Evolutionary conservation across 2,113 vertebrate genomes (phyloP).

Genomic region (Aegithalos caudatus): DNA sequence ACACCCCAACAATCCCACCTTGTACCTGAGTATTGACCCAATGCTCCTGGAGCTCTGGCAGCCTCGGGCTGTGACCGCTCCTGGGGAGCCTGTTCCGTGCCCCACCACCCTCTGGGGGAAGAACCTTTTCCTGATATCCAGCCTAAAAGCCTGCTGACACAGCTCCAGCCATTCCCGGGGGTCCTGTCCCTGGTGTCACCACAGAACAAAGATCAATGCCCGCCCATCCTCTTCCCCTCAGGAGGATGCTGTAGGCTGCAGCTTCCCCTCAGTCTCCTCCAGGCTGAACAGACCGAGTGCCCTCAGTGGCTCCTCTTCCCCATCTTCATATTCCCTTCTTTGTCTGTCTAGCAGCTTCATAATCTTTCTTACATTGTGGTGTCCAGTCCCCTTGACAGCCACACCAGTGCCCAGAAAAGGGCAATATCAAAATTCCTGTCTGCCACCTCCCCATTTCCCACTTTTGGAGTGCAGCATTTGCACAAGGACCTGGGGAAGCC

Average conservation of each 20-base stretch:
- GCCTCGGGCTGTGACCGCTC: fast-evolving
- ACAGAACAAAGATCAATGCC: not conserved
- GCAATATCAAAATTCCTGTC: fast-evolving
- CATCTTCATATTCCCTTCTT: not conserved
- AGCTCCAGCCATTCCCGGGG: not conserved
- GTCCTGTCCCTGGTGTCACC: not conserved
- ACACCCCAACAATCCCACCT: not conserved
- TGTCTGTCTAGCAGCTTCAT: not conserved
- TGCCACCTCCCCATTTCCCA: fast-evolving
- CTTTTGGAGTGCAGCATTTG: fast-evolving
- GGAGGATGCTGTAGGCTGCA: fast-evolving
- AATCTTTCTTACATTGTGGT: not conserved
- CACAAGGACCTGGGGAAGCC: not conserved
- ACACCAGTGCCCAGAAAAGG: not conserved
- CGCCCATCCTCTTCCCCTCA: not conserved
- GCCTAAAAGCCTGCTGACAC: not conserved
- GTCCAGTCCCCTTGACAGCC: not conserved
- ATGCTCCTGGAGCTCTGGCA: not conserved
- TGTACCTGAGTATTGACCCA: fast-evolving
- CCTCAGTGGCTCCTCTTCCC: not conserved
- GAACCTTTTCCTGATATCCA: too few species aligned
- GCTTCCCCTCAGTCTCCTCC: not conserved
- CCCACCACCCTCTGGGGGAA: not conserved
- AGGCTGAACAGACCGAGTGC: not conserved
- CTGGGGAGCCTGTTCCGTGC: not conserved